Percentiles rank a stretch among this genome's conserved stretches.
phyloP scores from a whole-genome alignment of 2,797 vertebrate species.

The Hirundo rustica region DNA sequence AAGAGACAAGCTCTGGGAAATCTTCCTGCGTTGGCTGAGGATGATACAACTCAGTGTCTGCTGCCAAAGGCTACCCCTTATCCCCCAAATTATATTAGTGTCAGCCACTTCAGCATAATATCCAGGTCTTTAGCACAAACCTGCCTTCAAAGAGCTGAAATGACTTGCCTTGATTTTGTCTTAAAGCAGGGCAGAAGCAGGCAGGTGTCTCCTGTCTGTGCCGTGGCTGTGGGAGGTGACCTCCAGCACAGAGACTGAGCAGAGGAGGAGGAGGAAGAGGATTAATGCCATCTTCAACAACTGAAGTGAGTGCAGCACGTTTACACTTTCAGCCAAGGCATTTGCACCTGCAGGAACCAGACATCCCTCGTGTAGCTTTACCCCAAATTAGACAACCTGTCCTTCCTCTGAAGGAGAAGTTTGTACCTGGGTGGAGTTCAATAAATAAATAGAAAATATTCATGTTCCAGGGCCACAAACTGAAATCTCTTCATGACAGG shows the following conservation, averaged over 20 bases:
- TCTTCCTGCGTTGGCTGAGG: neutral
- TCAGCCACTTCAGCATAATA: slow-evolving; percentile 20
- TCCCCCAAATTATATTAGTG: slow-evolving; percentile 6
- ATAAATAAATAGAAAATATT: neutral
- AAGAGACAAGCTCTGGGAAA: slow-evolving; percentile 26
- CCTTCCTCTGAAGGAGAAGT: neutral
- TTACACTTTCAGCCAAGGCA: neutral
- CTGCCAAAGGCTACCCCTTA: slow-evolving; percentile 55
- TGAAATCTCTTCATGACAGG: neutral
- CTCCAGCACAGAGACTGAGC: neutral
- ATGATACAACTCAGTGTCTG: slow-evolving; percentile 16
- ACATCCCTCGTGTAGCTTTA: neutral
- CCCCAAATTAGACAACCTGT: neutral
- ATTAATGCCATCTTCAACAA: neutral
- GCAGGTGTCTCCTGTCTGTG: neutral
- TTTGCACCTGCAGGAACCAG: neutral
- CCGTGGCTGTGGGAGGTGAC: neutral
- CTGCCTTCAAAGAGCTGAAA: slow-evolving; percentile 34
- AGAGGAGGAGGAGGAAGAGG: neutral
- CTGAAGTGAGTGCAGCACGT: neutral
- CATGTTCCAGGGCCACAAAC: neutral
- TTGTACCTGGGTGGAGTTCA: neutral
- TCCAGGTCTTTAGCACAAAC: slow-evolving; percentile 22
- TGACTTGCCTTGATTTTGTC: neutral
- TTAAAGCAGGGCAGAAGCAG: neutral